Evolutionary conservation across 2,888 invertebrate genomes (phyloP), one percentile per base, ranked within the genome.

Genomic region (Callyntrura guangdongensis): DNA sequence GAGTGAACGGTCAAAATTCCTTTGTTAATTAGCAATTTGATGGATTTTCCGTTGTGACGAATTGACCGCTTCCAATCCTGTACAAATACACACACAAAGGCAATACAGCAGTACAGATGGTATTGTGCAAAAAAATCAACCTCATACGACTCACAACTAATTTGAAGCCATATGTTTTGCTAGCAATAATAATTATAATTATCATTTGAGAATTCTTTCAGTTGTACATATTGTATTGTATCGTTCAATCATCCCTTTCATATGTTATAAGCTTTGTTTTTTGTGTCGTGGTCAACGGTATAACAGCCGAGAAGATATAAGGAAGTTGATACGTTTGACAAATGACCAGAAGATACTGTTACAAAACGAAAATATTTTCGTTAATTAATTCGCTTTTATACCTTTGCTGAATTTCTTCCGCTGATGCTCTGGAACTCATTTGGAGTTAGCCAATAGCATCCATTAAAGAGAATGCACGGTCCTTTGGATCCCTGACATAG

Each of bases 401-500:
- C 95, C 94, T 95, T 95, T 81, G 95, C 95, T 56, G 95, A 95
- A 93, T 95, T 95, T 74, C 95, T 93, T n/a, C 95, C 95, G 94
- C 95, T 95, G 59, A 95, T 94, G 85, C 94, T 94, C 93, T 95
- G 95, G 92, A 95, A 95, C 94, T 95, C 95, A 94, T 95, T 95
- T 3, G 95, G 95, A 1, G 95, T 95, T 67, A 95, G 94, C 95
- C 95, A 95, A 56, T 94, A 93, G 36, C 94, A 94, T 3, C 86
- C 86, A 87, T 95, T 94, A 92, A 94, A 95, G 14, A 94, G 93
- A 86, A 95, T 95, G 93, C 95, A 95, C n/a, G 95, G 94, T n/a
- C 95, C 95, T 93, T 95, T 95, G 5, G 87, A 89, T 14, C 95
- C 95, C 92, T 95, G 95, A 93, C 95, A 95, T 74, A 95, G 94